Base-by-base conservation (phyloP, 2,797 vertebrate species). In the Lagorchestes hirsutus region DNA sequence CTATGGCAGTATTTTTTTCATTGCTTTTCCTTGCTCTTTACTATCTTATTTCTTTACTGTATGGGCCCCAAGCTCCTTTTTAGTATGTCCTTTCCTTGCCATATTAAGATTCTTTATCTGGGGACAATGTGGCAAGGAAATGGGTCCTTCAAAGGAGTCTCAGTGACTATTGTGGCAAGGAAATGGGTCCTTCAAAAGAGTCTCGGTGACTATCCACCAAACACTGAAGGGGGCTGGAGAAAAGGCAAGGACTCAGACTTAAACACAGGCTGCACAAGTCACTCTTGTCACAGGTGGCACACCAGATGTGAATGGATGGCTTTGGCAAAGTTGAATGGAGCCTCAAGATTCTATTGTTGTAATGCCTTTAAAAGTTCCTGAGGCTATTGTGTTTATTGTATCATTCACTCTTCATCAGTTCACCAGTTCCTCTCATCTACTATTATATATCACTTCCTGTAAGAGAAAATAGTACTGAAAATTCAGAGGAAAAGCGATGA, bases 241-340 rank as follows among this genome's bases (percentile, higher is more conserved):
- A 22, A 46, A 3, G 67, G 2, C 1, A 28, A 24, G 18, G 67
- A 9, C 8, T 0, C 2, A 29, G 14, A n/a, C 16, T 18, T 40
- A 6, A 5, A n/a, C 5, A 74, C 6, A 22, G 67, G 18, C 16
- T 8, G 1, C 14, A 74, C 67, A 40, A 40, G 18, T 46, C 29
- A 31, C 59, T 13, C 12, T 62, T 62, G 24, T 34, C 40, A 46
- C 27, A 24, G 18, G 22, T 82, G 74, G 22, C 22, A 27, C 40
- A 46, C 18, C 40, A 46, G 6, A 46, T 46, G 18, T 27, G 40
- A 46, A 82, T 46, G 3, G 40, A 82, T 82, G 40, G 40, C 62
- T 82, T 82, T 46, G 22, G 40, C 22, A 27, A 46, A 82, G 8
- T 82, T 74, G 67, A 74, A 40, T 14, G 29, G 74, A 82, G 22